Conservation (phyloP, 1,140 invertebrate genomes). For the Arion vulgaris region DNA sequence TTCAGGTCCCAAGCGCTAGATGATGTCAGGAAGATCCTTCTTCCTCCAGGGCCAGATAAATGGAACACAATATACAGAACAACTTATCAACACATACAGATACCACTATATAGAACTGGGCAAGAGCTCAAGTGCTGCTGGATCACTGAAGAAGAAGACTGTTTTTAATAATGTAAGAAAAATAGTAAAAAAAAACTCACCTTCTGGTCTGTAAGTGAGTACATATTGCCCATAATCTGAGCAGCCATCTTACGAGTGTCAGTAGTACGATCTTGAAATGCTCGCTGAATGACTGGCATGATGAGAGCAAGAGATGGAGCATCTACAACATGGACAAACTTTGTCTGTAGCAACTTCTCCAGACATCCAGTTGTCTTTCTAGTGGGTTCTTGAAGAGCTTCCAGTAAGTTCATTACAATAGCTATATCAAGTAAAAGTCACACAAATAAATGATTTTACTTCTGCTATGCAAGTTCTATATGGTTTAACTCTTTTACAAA, state of each 20-base stretch:
- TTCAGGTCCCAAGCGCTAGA: too few relatives aligned
- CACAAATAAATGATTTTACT: conserved; percentile 4
- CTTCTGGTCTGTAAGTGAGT: conserved; percentile 98
- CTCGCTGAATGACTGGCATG: conserved; percentile 98
- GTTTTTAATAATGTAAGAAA: too few relatives aligned
- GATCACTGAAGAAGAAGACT: too few relatives aligned
- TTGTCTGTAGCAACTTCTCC: conserved; percentile 93
- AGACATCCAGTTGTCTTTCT: conserved; percentile 94
- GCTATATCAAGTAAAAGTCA: conserved; percentile 52
- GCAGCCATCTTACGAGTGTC: conserved; percentile 99
- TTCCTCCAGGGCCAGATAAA: too few relatives aligned
- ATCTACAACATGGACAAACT: conserved; percentile 99
- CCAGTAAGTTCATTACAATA: conserved; percentile 82
- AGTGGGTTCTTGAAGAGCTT: conserved; percentile 96
- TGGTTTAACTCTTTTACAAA: too few relatives aligned
- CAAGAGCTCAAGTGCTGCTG: too few relatives aligned
- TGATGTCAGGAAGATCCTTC: too few relatives aligned
- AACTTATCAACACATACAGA: too few relatives aligned
- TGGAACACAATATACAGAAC: too few relatives aligned
- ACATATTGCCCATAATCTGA: conserved; percentile 99
- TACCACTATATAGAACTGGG: too few relatives aligned
- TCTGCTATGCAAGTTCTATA: too few relatives aligned
- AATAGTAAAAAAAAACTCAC: conserved; percentile 64
- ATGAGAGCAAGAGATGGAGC: conserved; percentile 97
- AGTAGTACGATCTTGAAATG: conserved; percentile 96